Conservation (phyloP, 2,113 vertebrate species). For the Tringa solitaria region DNA sequence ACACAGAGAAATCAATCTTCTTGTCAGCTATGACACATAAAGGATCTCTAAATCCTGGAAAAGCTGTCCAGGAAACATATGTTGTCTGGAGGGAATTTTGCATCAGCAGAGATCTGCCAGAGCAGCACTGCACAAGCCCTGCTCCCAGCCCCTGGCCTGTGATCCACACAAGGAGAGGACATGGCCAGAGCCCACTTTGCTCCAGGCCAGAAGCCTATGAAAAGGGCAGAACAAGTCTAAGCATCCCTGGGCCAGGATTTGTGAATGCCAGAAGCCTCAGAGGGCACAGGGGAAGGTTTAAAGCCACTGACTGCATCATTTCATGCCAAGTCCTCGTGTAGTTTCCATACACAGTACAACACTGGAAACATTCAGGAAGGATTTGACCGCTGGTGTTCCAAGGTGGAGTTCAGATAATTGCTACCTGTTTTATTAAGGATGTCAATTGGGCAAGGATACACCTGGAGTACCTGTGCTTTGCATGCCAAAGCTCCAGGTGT, state of each 20-base stretch:
- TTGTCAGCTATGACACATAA: neutral
- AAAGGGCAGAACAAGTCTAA: neutral
- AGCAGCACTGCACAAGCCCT: neutral
- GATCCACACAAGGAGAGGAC: neutral
- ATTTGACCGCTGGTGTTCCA: neutral
- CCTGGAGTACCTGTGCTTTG: neutral
- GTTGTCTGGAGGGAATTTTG: neutral
- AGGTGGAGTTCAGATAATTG: neutral
- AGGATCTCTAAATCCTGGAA: neutral
- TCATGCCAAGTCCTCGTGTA: neutral
- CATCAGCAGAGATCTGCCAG: neutral
- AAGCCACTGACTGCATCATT: neutral
- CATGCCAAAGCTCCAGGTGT: neutral
- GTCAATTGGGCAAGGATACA: neutral
- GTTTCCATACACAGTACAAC: neutral
- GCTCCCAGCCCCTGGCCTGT: neutral
- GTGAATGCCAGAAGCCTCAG: neutral
- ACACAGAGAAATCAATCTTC: conserved; percentile 10
- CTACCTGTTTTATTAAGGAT: neutral
- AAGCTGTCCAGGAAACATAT: neutral
- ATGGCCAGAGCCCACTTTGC: neutral
- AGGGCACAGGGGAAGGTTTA: neutral
- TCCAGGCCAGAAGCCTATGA: neutral
- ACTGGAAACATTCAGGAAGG: neutral
- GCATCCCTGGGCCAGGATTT: neutral